These are phyloP conservation scores for Electrophaes corylata DNA, from an alignment of 2,888 invertebrate genomes.

Conservation along the genomic window DNA sequence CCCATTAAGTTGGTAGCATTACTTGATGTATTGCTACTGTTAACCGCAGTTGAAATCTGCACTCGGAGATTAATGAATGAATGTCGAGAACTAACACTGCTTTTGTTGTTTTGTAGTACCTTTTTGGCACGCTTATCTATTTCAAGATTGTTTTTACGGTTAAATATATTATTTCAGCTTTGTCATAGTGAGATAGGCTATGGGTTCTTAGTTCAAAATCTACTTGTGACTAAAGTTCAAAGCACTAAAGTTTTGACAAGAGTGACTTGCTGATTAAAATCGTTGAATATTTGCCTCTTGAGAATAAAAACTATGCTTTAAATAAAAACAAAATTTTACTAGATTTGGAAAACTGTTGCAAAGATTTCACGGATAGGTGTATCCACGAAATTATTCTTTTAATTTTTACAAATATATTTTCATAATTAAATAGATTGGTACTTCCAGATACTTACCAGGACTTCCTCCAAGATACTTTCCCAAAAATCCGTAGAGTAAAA, in stretches of 20 bases:
- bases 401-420: no score
- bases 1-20: conserved; percentile 40
- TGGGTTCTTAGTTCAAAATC: no score
- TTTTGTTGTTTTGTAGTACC: conserved; percentile 1
- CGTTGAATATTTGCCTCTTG: no score
- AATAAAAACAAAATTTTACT: no score
- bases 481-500: conserved; percentile 55
- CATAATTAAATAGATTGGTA: no score
- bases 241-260: no score
- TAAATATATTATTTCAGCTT: not conserved
- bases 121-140: not conserved
- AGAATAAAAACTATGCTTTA: no score
- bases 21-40: conserved; percentile 37
- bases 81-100: conserved; percentile 15
- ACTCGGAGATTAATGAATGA: conserved; percentile 30
- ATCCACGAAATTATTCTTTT: no score
- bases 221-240: no score
- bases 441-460: conserved; percentile 62
- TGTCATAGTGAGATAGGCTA: not conserved
- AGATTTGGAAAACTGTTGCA: no score
- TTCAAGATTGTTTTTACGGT: not conserved
- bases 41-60: conserved; percentile 33
- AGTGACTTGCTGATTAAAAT: no score
- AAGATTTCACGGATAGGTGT: no score
- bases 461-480: conserved; percentile 51